Evolutionary conservation across 2,888 invertebrate species (phyloP), one percentile per base, ranked within the genome.

Genomic region (Eupithecia exiguata): DNA sequence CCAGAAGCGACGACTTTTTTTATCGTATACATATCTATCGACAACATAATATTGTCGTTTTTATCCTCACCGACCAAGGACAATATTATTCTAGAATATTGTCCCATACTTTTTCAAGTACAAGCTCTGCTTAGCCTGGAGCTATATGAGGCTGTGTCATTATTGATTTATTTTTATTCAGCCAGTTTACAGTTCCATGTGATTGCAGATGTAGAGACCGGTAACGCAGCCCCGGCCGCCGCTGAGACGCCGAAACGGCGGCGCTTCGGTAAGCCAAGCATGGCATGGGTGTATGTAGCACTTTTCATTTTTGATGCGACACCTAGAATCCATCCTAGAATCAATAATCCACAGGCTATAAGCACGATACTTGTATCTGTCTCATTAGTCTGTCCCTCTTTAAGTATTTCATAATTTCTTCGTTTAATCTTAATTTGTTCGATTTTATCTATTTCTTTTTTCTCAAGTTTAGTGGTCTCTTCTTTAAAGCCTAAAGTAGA

Each of bases 181-280:
- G 58, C n/a, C 30, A 53, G 12, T 66, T 71, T 21, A 72, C 6
- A 30, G 30, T 62, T 49, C 62, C 16, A 62, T 67, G 63, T 89
- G 80, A 82, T 92, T 92, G 71, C 92, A 92, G 92, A 92, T 91
- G 83, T 92, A 90, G 92, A 92, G 80, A 78, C 80, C 83, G 89
- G 88, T 76, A 86, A 84, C 77, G 82, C 83, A 53, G 84, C 69
- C 38, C 86, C 87, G 77, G 84, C 82, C 76, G 86, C 83, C 83
- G 61, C 83, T 63, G 79, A 81, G 30, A 72, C 80, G 53, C 84
- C 79, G 68, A 81, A 80, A 66, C 21, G n/a, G 36, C 83, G 82
- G 1, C 82, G 83, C 46, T 66, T 70, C 65, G 91, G 92, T 92
- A 91, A 92, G 91, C 79, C 77, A 72, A 75, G 81, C 76, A 74